A percentile compares a stretch with the other conserved stretches of the same genome.
phyloP scores from a whole-genome alignment of 1,140 invertebrate genomes.

The Drosophila miranda region DNA sequence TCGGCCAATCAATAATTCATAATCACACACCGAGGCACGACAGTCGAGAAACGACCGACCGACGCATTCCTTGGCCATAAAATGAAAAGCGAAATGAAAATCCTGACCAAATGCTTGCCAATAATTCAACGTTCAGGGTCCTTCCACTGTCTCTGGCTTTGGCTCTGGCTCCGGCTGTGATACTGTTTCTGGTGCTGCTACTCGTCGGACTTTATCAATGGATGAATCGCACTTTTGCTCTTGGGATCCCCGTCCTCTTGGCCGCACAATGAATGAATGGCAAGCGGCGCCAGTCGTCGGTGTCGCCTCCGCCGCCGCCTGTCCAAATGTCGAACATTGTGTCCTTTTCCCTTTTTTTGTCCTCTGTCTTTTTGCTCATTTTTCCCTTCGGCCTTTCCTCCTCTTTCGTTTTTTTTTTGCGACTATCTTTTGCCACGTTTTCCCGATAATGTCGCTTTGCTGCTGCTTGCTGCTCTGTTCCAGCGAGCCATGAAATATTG shows the following conservation, averaged over 20 bases:
- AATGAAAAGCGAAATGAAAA: constrained; percentile 72
- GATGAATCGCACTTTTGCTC: constrained; percentile 27
- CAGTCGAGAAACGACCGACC: constrained; percentile 14
- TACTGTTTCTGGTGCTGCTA: constrained; percentile 20
- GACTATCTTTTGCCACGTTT: constrained; percentile 48
- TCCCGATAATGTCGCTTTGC: constrained; percentile 44
- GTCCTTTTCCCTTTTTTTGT: constrained; percentile 33
- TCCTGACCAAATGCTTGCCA: constrained; percentile 45
- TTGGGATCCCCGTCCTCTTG: background rate
- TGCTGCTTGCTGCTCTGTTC: constrained; percentile 14
- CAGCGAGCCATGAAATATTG: constrained; percentile 68
- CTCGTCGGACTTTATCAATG: constrained; percentile 69
- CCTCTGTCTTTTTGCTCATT: constrained; percentile 29
- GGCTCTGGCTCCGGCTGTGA: background rate
- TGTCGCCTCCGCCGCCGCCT: constrained; percentile 43
- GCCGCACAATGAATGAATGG: constrained; percentile 59
- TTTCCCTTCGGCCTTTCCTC: constrained; percentile 1
- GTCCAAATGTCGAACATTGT: constrained; percentile 51
- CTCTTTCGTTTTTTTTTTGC: constrained; percentile 32
- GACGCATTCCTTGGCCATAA: constrained; percentile 67
- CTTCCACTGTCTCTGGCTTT: constrained; percentile 1
- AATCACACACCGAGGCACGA: constrained; percentile 54
- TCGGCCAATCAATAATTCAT: constrained; percentile 77
- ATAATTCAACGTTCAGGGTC: constrained; percentile 47
- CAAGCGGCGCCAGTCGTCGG: constrained; percentile 57